Evolutionary conservation across 2,113 vertebrate genomes (phyloP), one percentile per base, ranked within the genome.

Genomic region (Etheostoma spectabile): DNA sequence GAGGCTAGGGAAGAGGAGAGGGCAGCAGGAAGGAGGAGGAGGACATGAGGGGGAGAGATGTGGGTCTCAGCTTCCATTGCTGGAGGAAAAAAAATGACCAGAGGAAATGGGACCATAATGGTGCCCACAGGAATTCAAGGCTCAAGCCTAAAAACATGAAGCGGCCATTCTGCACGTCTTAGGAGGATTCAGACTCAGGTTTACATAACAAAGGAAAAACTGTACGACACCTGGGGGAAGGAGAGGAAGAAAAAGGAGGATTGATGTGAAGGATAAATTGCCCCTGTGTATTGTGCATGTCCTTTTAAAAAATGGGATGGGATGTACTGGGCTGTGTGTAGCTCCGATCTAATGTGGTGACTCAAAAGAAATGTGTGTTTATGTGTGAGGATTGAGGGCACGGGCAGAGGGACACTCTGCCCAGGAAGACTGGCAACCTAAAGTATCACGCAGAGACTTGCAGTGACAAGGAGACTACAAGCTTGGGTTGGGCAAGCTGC

Each of bases 81-180:
- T 33, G 3, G 12, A 74, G 30, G 63, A 15, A 51, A 83, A 83
- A 84, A 52, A 88, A 89, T 75, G 75, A 79, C 86, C 66, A 68
- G 24, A 64, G 72, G 53, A 85, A 87, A 83, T 35, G 33, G 82
- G 62, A 86, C 77, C 74, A 30, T 84, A 83, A 87, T 60, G 66
- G 72, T 67, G 55, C 85, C 89, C 90, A 77, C 74, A 85, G 88
- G 87, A 93, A 91, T 90, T 81, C 66, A 66, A 79, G 59, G 56
- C 68, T 75, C 42, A 16, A 56, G 49, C 49, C 21, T 56, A n/a
- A 78, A 91, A 89, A 85, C 55, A 74, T 15, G 10, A 60, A 64
- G 74, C 67, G 42, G 70, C 71, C 80, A 79, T 66, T 76, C 33
- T 79, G 78, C 38, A 33, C 24, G 35, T 74, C 68, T 71, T 69